Percentiles rank a stretch among this genome's conserved stretches.
phyloP scores from a whole-genome alignment of 2,113 vertebrate species.

The Tauraco erythrolophus region DNA sequence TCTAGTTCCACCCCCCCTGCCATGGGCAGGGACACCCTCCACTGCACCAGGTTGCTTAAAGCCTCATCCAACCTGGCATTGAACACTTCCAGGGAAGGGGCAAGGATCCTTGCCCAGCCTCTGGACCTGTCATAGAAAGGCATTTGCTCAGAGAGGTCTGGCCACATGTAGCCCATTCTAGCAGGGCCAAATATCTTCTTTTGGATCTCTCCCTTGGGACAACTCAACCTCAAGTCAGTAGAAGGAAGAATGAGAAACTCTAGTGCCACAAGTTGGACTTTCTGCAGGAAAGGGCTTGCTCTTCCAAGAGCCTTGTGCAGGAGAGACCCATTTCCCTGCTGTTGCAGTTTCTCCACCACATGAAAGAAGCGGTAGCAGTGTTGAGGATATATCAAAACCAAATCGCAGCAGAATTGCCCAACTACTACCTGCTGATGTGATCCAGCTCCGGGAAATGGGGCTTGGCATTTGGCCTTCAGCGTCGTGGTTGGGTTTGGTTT shows the following conservation, averaged over 20 bases:
- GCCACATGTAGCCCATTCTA: accelerated
- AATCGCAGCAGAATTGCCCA: neutral
- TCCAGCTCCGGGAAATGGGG: neutral
- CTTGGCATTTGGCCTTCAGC: neutral
- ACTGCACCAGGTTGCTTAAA: no score
- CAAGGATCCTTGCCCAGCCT: neutral
- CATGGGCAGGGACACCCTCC: no score
- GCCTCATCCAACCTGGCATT: no score
- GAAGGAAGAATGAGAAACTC: neutral
- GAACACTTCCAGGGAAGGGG: no score
- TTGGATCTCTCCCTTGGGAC: neutral
- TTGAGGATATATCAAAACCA: neutral
- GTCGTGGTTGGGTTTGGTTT: neutral
- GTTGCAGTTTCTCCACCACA: neutral
- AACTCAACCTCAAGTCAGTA: neutral
- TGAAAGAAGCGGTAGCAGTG: neutral
- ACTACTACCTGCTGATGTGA: neutral
- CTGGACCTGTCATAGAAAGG: neutral
- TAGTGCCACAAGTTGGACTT: neutral
- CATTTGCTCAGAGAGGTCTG: neutral
- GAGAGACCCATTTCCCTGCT: neutral
- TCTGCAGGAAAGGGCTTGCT: neutral
- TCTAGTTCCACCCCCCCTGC: no score
- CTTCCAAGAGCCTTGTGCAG: neutral
- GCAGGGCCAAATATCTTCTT: neutral